Evolutionary conservation across 2,113 vertebrate species (phyloP).

Genomic region (Anguilla japonica): DNA sequence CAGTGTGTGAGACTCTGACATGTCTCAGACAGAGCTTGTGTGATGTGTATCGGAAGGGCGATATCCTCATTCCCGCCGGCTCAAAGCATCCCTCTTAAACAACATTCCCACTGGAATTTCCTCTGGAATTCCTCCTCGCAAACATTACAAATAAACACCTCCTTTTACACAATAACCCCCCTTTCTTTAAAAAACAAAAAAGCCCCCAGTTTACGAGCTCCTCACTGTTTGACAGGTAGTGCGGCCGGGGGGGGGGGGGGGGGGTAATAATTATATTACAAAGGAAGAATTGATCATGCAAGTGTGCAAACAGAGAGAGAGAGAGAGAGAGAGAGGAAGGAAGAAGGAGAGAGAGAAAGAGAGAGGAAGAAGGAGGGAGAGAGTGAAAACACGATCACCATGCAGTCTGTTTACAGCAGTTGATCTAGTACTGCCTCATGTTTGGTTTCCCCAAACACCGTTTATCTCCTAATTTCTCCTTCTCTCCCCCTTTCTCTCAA

Average conservation of each 20-base stretch:
- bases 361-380: not conserved
- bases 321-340: slow-evolving; percentile 16
- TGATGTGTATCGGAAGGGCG: not conserved
- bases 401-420: too few species aligned
- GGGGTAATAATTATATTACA: not conserved
- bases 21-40: not conserved
- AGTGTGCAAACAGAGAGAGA: slow-evolving; percentile 31
- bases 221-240: slow-evolving; percentile 14
- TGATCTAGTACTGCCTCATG: too few species aligned
- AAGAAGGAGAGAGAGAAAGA: not conserved
- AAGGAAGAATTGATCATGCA: not conserved
- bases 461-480: too few species aligned
- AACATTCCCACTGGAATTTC: not conserved
- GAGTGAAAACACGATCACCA: too few species aligned
- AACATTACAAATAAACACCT: slow-evolving; percentile 7
- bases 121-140: not conserved
- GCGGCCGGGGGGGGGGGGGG: not conserved
- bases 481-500: too few species aligned
- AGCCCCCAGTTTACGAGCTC: slow-evolving; percentile 2
- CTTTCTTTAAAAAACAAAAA: too few species aligned
- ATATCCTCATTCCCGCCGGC: not conserved
- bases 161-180: not conserved
- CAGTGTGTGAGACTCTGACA: too few species aligned
- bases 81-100: not conserved
- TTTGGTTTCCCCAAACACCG: too few species aligned